Evolutionary conservation across 2,797 vertebrate species (phyloP).

Genomic region (Phalanger gymnotis): DNA sequence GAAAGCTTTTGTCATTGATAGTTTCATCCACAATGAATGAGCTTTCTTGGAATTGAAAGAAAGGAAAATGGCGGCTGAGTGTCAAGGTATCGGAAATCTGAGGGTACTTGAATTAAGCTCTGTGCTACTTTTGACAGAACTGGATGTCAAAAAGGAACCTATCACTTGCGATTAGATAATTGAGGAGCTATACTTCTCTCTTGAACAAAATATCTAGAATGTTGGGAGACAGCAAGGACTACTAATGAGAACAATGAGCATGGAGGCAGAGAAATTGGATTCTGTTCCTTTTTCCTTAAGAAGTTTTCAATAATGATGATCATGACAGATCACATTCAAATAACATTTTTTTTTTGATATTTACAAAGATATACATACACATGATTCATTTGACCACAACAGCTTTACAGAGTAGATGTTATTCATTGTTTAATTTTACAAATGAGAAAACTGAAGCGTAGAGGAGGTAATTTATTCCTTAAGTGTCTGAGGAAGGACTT

Average conservation of each 20-base stretch:
- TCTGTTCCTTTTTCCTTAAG: not conserved
- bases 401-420: not conserved
- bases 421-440: not conserved
- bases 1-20: not conserved
- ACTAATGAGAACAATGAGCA: not conserved
- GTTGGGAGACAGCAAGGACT: not conserved
- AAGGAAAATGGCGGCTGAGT: not conserved
- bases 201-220: not conserved
- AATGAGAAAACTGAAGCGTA: not conserved
- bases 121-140: not conserved
- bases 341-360: not conserved
- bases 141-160: not conserved
- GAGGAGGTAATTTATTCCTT: not conserved
- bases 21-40: not conserved
- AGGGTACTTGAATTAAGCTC: conserved; percentile 38
- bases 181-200: not conserved
- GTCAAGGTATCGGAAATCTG: not conserved
- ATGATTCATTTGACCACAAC: not conserved
- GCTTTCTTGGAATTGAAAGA: not conserved
- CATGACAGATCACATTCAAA: not conserved
- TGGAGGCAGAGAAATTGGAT: not conserved
- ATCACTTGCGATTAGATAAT: not conserved
- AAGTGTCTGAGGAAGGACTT: not conserved
- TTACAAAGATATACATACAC: not conserved
- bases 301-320: not conserved